Percentiles rank a stretch among this genome's conserved stretches.
phyloP scores from a whole-genome alignment of 2,797 vertebrate genomes.

The Poeciliopsis turneri region DNA sequence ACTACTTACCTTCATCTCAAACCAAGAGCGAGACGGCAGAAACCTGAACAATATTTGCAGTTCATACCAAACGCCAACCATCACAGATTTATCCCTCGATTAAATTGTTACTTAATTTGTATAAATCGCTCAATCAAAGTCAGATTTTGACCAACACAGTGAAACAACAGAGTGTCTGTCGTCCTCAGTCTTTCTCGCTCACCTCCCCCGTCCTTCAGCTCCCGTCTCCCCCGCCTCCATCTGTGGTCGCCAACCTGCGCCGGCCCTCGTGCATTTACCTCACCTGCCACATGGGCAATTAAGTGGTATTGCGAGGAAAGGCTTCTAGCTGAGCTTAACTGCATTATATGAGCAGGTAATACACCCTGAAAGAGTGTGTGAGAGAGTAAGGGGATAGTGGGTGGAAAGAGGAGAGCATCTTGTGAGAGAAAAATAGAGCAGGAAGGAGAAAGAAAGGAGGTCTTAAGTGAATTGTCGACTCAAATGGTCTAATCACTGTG shows the following conservation, averaged over 20 bases:
- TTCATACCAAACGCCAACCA: conserved; percentile 71
- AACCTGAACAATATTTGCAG: neutral
- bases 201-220: conserved; percentile 13
- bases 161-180: conserved; percentile 53
- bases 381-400: conserved; percentile 40
- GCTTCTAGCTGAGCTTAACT: conserved; percentile 95
- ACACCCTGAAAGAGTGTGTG: conserved; percentile 80
- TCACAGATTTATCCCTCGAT: conserved; percentile 86
- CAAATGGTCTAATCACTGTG: conserved; percentile 94
- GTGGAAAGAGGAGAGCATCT: conserved; percentile 37
- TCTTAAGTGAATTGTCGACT: conserved; percentile 94
- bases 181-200: conserved; percentile 7
- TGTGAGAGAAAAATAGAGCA: conserved; percentile 40
- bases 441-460: conserved; percentile 51
- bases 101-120: conserved; percentile 85
- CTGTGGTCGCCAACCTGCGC: conserved; percentile 14
- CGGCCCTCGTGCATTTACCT: conserved; percentile 79
- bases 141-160: conserved; percentile 89
- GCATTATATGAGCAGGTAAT: conserved; percentile 95
- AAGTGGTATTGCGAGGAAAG: conserved; percentile 95
- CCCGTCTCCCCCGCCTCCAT: conserved; percentile 5
- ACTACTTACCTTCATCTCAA: neutral
- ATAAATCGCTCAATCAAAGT: conserved; percentile 85
- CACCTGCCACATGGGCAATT: conserved; percentile 92
- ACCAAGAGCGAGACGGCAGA: neutral